Evolutionary conservation across 2,888 invertebrate genomes (phyloP), one percentile per base, ranked within the genome.

Genomic region (Melanargia galathea): DNA sequence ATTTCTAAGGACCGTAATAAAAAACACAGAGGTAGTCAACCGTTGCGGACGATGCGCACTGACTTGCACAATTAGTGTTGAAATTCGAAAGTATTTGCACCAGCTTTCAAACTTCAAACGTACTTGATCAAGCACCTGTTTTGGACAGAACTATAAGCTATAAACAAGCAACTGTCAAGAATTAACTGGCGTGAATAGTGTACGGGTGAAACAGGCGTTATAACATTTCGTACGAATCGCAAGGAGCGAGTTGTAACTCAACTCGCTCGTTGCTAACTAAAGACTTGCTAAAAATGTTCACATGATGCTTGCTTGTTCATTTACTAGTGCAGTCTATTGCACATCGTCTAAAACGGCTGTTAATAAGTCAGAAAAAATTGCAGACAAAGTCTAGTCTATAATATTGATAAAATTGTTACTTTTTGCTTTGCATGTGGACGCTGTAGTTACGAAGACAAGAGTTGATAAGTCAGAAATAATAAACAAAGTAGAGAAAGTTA

Each of bases 1-100:
- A 11, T 57, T 18, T 33, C 26, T 10, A 45, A 18, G 20, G 30
- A 57, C 20, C 16, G 43, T n/a, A 58, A 54, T 24, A 38, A n/a
- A 13, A 54, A 40, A 38, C 40, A 54, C 7, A 40, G 24, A 38
- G 54, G 54, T 54, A 52, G n/a, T 26, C 1, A 11, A n/a, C 2
- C 35, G 13, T 35, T 35, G 13, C 0, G 13, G 35, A 35, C 35
- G 35, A 35, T 35, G 35, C 3, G 35, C 35, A 35, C 4, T 35
- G 13, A 13, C 35, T 35, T 2, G 11, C 13, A 13, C 35, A 35
- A 35, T 2, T 35, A 38, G n/a, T 11, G 6, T 40, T 7, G n/a
- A 38, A 38, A 38, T 13, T n/a, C 38, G 5, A 4, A 13, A 38
- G 4, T 38, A n/a, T 8, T 30, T 30, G 30, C 30, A 8, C 30